Evolutionary conservation across 1,140 invertebrate genomes (phyloP).

Genomic region (Tetragonula clypearis): DNA sequence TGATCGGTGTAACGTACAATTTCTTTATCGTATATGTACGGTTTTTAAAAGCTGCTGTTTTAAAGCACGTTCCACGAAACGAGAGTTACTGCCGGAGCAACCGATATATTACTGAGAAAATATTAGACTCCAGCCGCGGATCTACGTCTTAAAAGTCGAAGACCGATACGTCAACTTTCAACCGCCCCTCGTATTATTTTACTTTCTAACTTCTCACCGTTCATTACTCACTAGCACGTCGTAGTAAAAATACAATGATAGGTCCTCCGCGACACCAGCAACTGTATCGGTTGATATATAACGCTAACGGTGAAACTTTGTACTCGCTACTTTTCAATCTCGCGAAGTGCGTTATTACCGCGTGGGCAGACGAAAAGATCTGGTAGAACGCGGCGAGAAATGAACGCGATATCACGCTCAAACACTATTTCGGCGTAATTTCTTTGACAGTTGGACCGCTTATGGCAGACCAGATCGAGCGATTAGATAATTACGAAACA

Average conservation of each 20-base stretch:
- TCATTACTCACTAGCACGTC: background rate
- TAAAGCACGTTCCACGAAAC: background rate
- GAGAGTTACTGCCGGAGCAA: background rate
- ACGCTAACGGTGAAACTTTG: conserved; percentile 25
- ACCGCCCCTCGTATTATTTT: background rate
- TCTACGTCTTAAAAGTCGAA: background rate
- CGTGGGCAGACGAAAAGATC: conserved; percentile 24
- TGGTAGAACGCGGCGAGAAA: background rate
- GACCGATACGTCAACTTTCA: background rate
- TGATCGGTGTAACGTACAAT: background rate
- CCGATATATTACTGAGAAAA: background rate
- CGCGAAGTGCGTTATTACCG: conserved; percentile 38
- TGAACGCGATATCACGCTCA: conserved; percentile 14
- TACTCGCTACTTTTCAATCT: conserved; percentile 39
- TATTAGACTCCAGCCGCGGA: background rate
- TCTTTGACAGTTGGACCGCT: conserved; percentile 8
- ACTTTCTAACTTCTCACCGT: conserved; percentile 20
- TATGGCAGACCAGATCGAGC: background rate
- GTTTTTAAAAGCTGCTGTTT: background rate
- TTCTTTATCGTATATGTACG: background rate
- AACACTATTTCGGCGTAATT: conserved; percentile 32
- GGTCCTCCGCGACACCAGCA: conserved; percentile 1
- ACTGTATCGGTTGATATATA: background rate
- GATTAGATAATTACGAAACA: conserved; percentile 1
- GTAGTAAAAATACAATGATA: background rate